These are phyloP conservation scores for Simalia tracyae DNA, from an alignment of 2,797 vertebrate species.

Conservation along the genomic window DNA sequence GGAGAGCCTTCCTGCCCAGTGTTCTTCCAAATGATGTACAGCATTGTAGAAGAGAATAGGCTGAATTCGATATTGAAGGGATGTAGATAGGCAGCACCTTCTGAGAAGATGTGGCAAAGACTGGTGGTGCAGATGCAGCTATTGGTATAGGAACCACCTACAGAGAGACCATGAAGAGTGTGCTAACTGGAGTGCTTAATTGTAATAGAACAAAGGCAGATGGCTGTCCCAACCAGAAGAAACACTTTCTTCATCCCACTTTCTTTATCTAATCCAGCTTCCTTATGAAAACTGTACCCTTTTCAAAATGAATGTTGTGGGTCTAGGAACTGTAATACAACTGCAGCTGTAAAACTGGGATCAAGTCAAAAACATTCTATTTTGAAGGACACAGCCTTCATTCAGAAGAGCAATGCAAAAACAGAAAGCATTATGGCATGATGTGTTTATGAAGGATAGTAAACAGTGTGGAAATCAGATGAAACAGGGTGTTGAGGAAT, in stretches of 20 bases:
- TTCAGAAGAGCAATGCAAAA: neutral
- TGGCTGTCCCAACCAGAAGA: neutral
- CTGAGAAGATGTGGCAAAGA: slow-evolving; percentile 74
- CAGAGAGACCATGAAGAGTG: neutral
- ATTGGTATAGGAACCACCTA: slow-evolving; percentile 26
- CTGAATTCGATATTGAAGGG: slow-evolving; percentile 88
- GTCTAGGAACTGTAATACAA: neutral
- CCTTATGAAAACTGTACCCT: neutral
- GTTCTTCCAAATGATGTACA: slow-evolving; percentile 86
- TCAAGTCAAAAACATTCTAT: neutral
- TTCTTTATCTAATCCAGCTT: neutral
- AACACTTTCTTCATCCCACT: neutral
- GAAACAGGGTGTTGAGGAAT: neutral
- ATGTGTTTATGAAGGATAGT: neutral
- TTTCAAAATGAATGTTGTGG: neutral
- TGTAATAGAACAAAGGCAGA: neutral
- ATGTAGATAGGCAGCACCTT: slow-evolving; percentile 80
- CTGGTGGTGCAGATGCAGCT: slow-evolving; percentile 72
- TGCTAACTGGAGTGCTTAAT: neutral
- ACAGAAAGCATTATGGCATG: neutral
- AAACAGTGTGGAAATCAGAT: neutral
- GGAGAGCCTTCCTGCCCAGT: slow-evolving; percentile 62
- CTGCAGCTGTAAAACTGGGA: neutral
- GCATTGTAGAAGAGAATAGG: slow-evolving; percentile 83
- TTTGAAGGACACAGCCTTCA: neutral